A percentile compares a stretch with the other conserved stretches of the same genome.
phyloP scores from a whole-genome alignment of 2,113 vertebrate genomes.

The Bostrychus sinensis region DNA sequence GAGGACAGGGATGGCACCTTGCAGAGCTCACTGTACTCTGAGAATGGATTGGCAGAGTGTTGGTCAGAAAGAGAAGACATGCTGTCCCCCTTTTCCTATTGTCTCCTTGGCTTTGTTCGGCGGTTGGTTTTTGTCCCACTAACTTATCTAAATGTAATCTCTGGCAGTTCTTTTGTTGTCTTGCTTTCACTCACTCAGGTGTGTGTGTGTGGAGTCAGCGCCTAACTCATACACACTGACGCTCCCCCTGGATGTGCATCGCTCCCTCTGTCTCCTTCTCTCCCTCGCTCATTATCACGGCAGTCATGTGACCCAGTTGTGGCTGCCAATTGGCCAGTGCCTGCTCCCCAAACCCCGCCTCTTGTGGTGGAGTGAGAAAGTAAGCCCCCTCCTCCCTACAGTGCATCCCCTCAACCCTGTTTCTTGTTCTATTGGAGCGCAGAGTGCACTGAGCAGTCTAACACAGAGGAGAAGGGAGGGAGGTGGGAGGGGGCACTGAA shows the following conservation, averaged over 20 bases:
- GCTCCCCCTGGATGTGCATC: slow-evolving; percentile 70
- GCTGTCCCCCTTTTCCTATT: slow-evolving; percentile 61
- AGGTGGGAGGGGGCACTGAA: slow-evolving; percentile 11
- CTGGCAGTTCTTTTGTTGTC: slow-evolving; percentile 33
- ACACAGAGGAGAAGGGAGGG: slow-evolving; percentile 11
- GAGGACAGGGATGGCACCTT: slow-evolving; percentile 75
- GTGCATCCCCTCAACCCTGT: slow-evolving; percentile 22
- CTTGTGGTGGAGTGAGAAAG: slow-evolving; percentile 65
- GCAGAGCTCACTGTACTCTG: slow-evolving; percentile 84
- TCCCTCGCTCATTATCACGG: slow-evolving; percentile 61
- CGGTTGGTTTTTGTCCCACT: slow-evolving; percentile 27
- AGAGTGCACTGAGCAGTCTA: not conserved
- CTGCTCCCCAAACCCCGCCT: slow-evolving; percentile 48
- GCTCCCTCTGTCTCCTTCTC: slow-evolving; percentile 76
- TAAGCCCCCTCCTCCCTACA: slow-evolving; percentile 55
- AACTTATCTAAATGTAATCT: slow-evolving; percentile 21
- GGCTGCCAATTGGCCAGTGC: slow-evolving; percentile 64
- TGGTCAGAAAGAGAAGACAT: slow-evolving; percentile 89
- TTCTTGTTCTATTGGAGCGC: slow-evolving; percentile 25
- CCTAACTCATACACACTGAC: slow-evolving; percentile 71
- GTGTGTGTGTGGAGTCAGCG: slow-evolving; percentile 34
- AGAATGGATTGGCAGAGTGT: slow-evolving; percentile 81
- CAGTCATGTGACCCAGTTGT: slow-evolving; percentile 64
- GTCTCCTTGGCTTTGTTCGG: slow-evolving; percentile 35
- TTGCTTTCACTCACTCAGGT: slow-evolving; percentile 47